Evolutionary conservation across 30 jellyfish, hydroid and myxozoan genomes (phyloP).

Genomic region (Aurelia coerulea): DNA sequence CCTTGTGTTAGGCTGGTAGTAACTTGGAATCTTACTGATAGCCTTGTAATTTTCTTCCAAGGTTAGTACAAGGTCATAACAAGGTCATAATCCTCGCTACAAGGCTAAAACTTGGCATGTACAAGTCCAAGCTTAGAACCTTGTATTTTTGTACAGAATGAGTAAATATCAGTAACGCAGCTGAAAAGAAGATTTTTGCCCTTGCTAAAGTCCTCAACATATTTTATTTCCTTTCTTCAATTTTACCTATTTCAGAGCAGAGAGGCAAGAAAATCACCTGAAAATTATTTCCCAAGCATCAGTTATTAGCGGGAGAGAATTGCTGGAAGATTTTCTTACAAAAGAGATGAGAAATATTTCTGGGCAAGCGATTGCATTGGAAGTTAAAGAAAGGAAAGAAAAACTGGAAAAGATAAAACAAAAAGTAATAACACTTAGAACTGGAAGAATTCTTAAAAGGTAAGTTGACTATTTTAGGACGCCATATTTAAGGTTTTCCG

Average conservation of each 20-base stretch:
- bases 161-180: no score
- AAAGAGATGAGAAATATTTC: constrained; percentile 21
- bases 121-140: no score
- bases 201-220: not conserved
- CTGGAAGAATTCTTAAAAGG: constrained; percentile 30
- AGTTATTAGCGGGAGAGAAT: constrained; percentile 17
- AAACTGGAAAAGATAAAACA: constrained; percentile 17
- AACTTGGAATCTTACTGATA: no score
- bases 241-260: constrained; percentile 23
- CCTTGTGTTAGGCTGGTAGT: no score
- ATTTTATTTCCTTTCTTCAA: not conserved
- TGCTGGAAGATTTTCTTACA: constrained; percentile 3
- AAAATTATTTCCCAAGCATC: not conserved
- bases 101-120: no score
- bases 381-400: constrained; percentile 31
- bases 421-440: not conserved
- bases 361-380: constrained; percentile 9
- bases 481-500: no score
- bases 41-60: no score
- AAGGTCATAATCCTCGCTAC: no score
- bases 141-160: no score
- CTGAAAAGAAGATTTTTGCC: not conserved
- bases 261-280: not conserved
- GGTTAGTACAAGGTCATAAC: no score
- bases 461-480: not conserved